Evolutionary conservation across 2,888 invertebrate species (phyloP).

Genomic region (Sinotaia quadrata): DNA sequence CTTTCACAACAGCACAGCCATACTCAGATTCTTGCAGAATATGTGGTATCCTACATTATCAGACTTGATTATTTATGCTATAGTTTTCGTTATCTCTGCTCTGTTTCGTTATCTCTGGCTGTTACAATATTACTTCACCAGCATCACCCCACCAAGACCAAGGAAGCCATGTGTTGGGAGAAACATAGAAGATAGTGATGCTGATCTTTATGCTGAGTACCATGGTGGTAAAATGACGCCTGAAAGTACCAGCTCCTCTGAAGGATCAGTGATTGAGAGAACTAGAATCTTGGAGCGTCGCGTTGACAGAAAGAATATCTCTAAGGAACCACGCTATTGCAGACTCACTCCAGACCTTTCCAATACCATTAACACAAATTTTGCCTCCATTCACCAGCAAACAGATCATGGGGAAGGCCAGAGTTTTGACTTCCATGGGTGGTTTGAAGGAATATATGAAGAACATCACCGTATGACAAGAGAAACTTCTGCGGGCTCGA

Average conservation of each 20-base stretch:
- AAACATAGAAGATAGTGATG: conserved; percentile 66
- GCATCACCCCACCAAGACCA: conserved; percentile 54
- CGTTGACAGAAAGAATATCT: background rate
- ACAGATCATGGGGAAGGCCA: conserved; percentile 3
- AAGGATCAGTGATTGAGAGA: conserved; percentile 25
- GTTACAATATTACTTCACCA: conserved; percentile 36
- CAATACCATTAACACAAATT: conserved; percentile 65
- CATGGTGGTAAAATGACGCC: conserved; percentile 50
- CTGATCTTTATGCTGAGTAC: conserved; percentile 65
- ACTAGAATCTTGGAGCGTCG: conserved; percentile 11
- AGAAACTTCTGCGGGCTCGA: conserved; percentile 13
- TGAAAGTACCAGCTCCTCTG: conserved; percentile 36
- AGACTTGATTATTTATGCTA: background rate
- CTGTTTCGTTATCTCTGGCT: background rate
- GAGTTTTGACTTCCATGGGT: conserved; percentile 55
- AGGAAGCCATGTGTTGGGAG: conserved; percentile 60
- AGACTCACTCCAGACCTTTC: conserved; percentile 59
- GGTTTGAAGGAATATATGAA: conserved; percentile 54
- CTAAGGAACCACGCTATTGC: background rate
- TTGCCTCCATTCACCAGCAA: conserved; percentile 39
- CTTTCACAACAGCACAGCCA: too few species aligned
- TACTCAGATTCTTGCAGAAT: too few species aligned
- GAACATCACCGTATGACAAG: conserved; percentile 49
- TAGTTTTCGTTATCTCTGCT: background rate
- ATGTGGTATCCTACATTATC: too few species aligned